Percentiles rank a stretch among this genome's conserved stretches.
These are phyloP conservation scores for Gnathonemus echidnorhynchus DNA, from an alignment of 2,113 vertebrate species.

Conservation along the genomic window DNA sequence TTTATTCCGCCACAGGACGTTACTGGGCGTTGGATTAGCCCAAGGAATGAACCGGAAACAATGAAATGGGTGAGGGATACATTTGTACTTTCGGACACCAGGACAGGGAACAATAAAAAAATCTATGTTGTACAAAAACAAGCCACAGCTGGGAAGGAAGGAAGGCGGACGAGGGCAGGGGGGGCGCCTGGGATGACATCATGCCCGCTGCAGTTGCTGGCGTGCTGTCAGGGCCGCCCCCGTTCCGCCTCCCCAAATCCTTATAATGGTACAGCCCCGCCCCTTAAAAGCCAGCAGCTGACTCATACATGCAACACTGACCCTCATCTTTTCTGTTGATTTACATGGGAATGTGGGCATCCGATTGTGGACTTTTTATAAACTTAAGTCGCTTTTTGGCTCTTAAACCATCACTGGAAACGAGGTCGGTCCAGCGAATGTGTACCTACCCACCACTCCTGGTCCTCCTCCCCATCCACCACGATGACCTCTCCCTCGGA, in stretches of 20 bases:
- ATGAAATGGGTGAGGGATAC: neutral
- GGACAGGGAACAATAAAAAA: neutral
- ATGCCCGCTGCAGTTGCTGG: neutral
- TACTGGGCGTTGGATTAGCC: neutral
- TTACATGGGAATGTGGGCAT: neutral
- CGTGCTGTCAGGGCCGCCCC: neutral
- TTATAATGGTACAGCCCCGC: neutral
- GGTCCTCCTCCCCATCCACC: slow-evolving; percentile 95
- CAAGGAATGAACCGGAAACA: neutral
- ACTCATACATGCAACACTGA: neutral
- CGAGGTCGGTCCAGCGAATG: neutral
- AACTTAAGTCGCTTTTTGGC: neutral
- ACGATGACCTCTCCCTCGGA: slow-evolving; percentile 92
- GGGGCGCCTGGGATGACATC: neutral
- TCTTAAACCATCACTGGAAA: neutral
- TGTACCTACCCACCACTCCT: slow-evolving; percentile 98
- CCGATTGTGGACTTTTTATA: neutral
- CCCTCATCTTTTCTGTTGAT: neutral
- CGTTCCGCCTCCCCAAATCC: neutral
- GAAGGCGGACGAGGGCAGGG: slow-evolving; percentile 22
- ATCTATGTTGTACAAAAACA: slow-evolving; percentile 35
- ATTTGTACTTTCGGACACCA: neutral
- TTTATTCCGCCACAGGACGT: neutral
- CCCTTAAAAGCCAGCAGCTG: neutral
- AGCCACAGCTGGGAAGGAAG: slow-evolving; percentile 53